Conservation (phyloP, 2,113 vertebrate genomes). For the Albula goreensis region DNA sequence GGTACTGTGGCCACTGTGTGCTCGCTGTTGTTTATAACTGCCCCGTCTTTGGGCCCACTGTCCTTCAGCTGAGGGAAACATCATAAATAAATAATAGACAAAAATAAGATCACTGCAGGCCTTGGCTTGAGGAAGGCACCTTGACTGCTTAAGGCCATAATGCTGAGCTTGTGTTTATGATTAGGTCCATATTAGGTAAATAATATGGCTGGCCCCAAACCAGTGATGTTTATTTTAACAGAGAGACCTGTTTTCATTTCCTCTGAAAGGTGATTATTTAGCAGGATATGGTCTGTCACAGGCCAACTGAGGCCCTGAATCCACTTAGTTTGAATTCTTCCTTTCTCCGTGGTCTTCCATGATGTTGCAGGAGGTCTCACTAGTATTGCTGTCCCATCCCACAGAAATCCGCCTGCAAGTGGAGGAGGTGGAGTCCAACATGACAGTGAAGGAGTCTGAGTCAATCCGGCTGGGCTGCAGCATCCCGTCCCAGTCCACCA, state of each 20-base stretch:
- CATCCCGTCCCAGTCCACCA: constrained; percentile 85
- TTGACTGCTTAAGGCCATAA: neutral
- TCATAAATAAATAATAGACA: neutral
- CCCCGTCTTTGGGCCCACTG: neutral
- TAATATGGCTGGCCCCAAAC: neutral
- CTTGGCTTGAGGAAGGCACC: neutral
- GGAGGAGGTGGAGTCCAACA: constrained; percentile 80
- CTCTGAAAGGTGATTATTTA: too few relatives aligned
- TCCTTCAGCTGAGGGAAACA: neutral
- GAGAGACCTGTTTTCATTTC: too few relatives aligned
- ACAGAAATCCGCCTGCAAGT: constrained; percentile 86
- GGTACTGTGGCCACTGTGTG: neutral
- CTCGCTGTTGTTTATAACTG: neutral
- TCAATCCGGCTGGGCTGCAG: constrained; percentile 85
- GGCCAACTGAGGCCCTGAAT: too few relatives aligned
- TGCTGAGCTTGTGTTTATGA: neutral
- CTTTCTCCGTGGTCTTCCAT: too few relatives aligned
- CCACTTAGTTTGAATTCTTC: too few relatives aligned
- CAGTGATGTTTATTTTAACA: neutral
- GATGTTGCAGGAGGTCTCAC: neutral
- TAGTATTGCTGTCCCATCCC: neutral
- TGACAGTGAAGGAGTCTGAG: constrained; percentile 79
- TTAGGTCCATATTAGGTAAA: neutral
- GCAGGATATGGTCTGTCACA: too few relatives aligned
- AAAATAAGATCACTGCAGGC: neutral